Evolutionary conservation across 2,888 invertebrate genomes (phyloP).

Genomic region (Pachymerium ferrugineum): DNA sequence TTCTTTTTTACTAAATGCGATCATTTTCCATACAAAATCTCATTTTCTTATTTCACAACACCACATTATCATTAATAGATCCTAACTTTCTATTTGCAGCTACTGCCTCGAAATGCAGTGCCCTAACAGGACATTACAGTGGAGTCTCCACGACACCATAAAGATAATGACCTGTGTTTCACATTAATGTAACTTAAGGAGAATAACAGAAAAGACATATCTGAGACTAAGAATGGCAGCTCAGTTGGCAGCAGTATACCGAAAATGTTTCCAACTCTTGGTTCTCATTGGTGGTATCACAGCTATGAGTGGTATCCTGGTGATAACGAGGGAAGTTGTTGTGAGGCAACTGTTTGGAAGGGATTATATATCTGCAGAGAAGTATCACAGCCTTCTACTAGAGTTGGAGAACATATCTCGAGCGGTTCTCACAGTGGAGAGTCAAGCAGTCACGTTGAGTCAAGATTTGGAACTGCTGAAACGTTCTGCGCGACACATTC

Average conservation of each 20-base stretch:
- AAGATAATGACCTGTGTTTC: too few relatives aligned
- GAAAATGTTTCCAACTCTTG: constrained; percentile 27
- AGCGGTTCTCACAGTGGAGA: constrained; percentile 16
- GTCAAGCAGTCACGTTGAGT: constrained; percentile 23
- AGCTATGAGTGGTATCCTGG: constrained; percentile 28
- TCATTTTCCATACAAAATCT: too few relatives aligned
- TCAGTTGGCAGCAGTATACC: background rate
- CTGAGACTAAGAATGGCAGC: background rate
- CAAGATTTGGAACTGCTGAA: constrained; percentile 29
- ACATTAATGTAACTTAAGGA: too few relatives aligned
- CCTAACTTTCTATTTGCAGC: background rate
- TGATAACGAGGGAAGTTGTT: constrained; percentile 21
- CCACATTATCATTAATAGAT: background rate
- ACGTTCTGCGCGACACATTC: constrained; percentile 16
- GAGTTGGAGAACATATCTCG: constrained; percentile 30
- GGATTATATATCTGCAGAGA: constrained; percentile 29
- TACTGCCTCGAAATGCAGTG: background rate
- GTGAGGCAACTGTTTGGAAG: constrained; percentile 23
- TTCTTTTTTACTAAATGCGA: too few relatives aligned
- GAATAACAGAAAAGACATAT: background rate
- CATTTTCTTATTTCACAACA: too few relatives aligned
- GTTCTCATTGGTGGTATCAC: constrained; percentile 26
- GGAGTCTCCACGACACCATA: too few relatives aligned
- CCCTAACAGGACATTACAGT: background rate
- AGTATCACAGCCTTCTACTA: background rate